Conservation (phyloP, 2,888 invertebrate species). For the Sabatieria punctata region DNA sequence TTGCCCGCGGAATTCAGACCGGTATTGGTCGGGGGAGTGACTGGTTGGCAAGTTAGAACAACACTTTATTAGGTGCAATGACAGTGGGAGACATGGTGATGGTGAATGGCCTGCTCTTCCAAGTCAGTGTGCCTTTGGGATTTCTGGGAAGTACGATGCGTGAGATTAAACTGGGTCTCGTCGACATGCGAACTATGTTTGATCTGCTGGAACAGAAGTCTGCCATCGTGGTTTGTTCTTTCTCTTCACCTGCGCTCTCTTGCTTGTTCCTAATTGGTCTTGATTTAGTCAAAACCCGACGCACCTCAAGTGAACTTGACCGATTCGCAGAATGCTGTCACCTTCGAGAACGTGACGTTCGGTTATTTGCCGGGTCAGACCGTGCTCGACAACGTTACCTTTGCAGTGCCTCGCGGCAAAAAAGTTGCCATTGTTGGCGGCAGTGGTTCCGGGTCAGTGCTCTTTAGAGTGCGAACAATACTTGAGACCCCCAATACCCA, state of each 20-base stretch:
- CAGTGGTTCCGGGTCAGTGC: slow-evolving; percentile 71
- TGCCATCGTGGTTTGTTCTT: slow-evolving; percentile 46
- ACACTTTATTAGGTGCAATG: slow-evolving; percentile 52
- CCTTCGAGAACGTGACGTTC: slow-evolving; percentile 70
- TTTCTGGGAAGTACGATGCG: slow-evolving; percentile 93
- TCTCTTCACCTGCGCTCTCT: background rate
- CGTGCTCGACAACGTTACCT: slow-evolving; percentile 60
- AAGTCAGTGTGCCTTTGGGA: slow-evolving; percentile 80
- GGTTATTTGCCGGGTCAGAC: slow-evolving; percentile 68
- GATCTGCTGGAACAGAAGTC: slow-evolving; percentile 74
- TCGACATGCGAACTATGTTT: slow-evolving; percentile 97
- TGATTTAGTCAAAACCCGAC: slow-evolving; percentile 38
- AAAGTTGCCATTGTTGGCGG: slow-evolving; percentile 95
- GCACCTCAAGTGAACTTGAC: slow-evolving; percentile 49
- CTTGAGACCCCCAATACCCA: no score
- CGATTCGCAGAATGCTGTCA: slow-evolving; percentile 52
- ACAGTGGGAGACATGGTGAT: slow-evolving; percentile 91
- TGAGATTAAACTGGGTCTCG: slow-evolving; percentile 79
- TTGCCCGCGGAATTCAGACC: slow-evolving; percentile 43
- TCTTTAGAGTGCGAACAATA: no score
- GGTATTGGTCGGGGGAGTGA: slow-evolving; percentile 2
- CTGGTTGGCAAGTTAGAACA: background rate
- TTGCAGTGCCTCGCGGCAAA: slow-evolving; percentile 74
- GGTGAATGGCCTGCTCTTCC: slow-evolving; percentile 90
- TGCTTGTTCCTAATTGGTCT: background rate